These are phyloP conservation scores for Tangara arthus DNA, from an alignment of 2,797 vertebrate species.

Conservation along the genomic window DNA sequence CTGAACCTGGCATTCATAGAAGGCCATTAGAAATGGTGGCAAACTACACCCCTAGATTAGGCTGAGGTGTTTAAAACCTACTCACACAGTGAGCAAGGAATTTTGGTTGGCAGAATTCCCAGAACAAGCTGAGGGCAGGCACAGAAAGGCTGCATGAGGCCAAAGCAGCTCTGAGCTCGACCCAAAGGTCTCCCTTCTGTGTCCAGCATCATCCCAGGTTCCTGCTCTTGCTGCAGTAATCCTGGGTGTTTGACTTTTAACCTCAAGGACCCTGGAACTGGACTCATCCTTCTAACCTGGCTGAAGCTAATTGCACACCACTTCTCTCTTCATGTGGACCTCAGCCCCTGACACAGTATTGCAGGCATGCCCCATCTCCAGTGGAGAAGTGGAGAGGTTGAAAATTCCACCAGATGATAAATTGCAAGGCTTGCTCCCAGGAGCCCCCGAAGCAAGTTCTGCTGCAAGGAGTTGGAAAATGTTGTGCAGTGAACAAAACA, in stretches of 20 bases:
- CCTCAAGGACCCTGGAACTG: neutral
- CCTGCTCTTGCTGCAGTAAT: neutral
- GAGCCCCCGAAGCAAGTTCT: neutral
- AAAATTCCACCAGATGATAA: neutral
- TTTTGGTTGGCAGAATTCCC: slow-evolving; percentile 32
- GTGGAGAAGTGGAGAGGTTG: neutral
- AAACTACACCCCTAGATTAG: neutral
- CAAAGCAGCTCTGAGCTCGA: neutral
- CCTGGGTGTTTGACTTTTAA: neutral
- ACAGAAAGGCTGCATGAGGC: slow-evolving; percentile 10
- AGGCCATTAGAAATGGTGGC: neutral
- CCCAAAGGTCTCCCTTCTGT: neutral
- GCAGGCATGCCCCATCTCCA: neutral
- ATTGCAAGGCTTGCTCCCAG: neutral
- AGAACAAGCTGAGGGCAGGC: neutral
- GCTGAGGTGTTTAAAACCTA: neutral
- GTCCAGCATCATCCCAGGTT: neutral
- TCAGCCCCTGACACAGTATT: neutral
- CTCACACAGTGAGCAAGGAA: neutral
- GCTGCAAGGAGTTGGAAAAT: neutral
- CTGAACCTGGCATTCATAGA: neutral
- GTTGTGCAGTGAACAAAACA: rapidly evolving
- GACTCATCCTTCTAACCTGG: neutral
- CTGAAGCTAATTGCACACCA: neutral
- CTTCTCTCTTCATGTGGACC: neutral